Percentiles rank a stretch among this genome's conserved stretches.
Evolutionary conservation across 2,888 invertebrate species (phyloP).

Genomic region (Formica aserva): DNA sequence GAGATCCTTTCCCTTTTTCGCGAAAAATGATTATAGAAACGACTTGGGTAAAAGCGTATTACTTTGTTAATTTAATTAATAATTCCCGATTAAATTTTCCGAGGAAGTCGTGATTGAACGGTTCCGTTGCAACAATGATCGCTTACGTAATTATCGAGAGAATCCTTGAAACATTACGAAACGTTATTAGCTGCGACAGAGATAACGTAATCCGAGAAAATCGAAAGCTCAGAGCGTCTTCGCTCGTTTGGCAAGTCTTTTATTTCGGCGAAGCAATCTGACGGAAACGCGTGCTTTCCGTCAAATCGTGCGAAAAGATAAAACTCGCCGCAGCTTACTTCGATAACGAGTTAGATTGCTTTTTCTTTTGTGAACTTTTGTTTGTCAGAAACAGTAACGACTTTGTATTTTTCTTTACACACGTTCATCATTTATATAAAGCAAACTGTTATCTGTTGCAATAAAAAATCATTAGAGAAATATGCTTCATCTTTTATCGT

Average conservation of each 20-base stretch:
- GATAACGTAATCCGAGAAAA: background rate
- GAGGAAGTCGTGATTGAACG: background rate
- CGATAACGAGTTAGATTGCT: slow-evolving; percentile 71
- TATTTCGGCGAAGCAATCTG: slow-evolving; percentile 59
- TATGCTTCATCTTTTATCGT: background rate
- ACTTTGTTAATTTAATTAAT: background rate
- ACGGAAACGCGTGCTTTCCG: slow-evolving; percentile 64
- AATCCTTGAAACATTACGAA: slow-evolving; percentile 17
- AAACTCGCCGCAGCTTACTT: slow-evolving; percentile 70
- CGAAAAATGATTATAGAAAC: background rate
- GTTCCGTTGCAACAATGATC: background rate
- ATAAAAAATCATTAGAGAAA: background rate
- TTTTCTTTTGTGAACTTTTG: slow-evolving; percentile 48
- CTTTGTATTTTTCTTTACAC: slow-evolving; percentile 27
- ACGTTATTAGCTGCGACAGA: background rate
- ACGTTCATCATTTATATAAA: background rate
- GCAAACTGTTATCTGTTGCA: slow-evolving; percentile 3
- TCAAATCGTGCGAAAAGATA: slow-evolving; percentile 80
- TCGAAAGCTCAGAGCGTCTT: background rate
- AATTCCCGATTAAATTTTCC: background rate
- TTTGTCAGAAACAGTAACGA: slow-evolving; percentile 67
- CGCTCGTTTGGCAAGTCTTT: slow-evolving; percentile 51
- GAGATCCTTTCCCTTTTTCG: background rate
- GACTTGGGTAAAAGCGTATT: background rate
- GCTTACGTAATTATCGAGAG: background rate